Percentiles rank a stretch among this genome's conserved stretches.
phyloP scores from a whole-genome alignment of 2,797 vertebrate genomes.

The Poeciliopsis turneri region DNA sequence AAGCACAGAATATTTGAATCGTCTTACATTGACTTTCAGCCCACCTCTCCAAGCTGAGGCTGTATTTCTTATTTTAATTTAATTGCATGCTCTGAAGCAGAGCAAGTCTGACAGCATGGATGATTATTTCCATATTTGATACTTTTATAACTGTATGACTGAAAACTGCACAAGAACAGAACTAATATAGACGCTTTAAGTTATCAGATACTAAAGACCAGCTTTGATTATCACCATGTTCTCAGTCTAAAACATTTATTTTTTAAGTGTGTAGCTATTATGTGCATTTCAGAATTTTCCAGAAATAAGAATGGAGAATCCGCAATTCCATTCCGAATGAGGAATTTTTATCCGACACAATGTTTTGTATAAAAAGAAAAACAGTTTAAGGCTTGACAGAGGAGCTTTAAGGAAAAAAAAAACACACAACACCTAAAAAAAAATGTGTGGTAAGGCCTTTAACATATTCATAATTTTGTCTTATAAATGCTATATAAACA shows the following conservation, averaged over 20 bases:
- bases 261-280: background rate
- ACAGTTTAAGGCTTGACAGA: background rate
- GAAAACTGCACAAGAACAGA: constrained; percentile 5
- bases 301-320: background rate
- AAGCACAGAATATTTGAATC: background rate
- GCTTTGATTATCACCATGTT: background rate
- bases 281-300: background rate
- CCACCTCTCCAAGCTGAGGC: background rate
- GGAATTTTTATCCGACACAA: background rate
- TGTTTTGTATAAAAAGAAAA: background rate
- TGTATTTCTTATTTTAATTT: constrained; percentile 16
- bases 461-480: background rate
- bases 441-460: background rate
- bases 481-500: background rate
- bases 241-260: background rate
- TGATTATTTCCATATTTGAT: constrained; percentile 13
- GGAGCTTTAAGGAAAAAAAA: background rate
- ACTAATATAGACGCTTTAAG: background rate
- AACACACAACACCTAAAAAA: too few relatives aligned
- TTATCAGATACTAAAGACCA: constrained; percentile 17
- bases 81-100: background rate
- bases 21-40: background rate
- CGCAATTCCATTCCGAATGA: background rate
- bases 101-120: constrained; percentile 8
- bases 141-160: constrained; percentile 21